These are phyloP conservation scores for Serilophus lunatus DNA, from an alignment of 2,113 vertebrate genomes.

Conservation along the genomic window DNA sequence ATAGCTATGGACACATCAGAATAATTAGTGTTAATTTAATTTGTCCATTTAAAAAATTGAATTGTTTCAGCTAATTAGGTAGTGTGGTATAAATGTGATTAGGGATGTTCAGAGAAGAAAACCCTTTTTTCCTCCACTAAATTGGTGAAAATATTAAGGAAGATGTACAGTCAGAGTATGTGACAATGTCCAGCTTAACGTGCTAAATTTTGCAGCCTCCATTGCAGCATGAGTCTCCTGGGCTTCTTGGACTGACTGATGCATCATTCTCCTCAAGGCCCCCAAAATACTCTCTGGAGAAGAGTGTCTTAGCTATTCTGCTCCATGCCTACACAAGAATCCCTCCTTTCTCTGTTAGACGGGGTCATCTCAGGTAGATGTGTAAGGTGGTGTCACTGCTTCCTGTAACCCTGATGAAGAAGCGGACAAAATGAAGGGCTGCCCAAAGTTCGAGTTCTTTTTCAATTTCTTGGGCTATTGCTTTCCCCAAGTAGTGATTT, in stretches of 20 bases:
- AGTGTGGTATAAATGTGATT: not conserved
- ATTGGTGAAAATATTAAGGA: not conserved
- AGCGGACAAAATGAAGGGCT: not conserved
- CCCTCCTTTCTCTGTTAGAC: not conserved
- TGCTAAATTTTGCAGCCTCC: not conserved
- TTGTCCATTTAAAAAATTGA: constrained; percentile 42
- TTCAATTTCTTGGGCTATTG: not conserved
- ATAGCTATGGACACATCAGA: not conserved
- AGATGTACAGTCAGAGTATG: not conserved
- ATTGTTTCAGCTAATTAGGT: constrained; percentile 19
- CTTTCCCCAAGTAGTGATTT: not conserved
- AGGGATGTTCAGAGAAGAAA: not conserved
- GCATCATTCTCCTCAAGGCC: fast-evolving
- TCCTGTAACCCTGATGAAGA: not conserved
- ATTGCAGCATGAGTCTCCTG: not conserved
- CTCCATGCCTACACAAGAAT: not conserved
- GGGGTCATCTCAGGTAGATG: not conserved
- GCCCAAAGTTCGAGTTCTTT: not conserved
- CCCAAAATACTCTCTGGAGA: not conserved
- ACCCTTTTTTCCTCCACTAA: not conserved
- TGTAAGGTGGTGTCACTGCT: not conserved
- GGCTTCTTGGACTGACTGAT: not conserved
- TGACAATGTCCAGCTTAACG: not conserved
- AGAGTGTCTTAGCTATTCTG: not conserved
- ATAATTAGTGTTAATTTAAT: constrained; percentile 17